Conservation (phyloP, 2,797 vertebrate species). For the Phataginus tetradactyla region DNA sequence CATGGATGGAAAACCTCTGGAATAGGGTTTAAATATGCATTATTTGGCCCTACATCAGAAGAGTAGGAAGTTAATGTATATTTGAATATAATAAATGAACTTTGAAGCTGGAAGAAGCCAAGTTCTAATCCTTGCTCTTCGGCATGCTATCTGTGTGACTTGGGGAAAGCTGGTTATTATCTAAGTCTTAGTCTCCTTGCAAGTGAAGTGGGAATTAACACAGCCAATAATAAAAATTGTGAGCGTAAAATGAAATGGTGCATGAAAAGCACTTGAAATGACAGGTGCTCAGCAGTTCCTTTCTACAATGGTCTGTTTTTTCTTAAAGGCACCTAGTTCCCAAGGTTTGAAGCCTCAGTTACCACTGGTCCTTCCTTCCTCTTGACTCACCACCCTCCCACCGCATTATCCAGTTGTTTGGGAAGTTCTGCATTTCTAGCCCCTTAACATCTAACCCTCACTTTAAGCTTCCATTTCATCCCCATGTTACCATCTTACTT, state of each 20-base stretch:
- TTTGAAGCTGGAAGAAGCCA: background rate
- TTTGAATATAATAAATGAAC: too few relatives aligned
- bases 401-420: background rate
- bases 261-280: background rate
- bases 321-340: conserved; percentile 23
- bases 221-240: conserved; percentile 47
- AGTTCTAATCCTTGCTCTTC: conserved; percentile 30
- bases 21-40: background rate
- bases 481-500: background rate
- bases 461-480: background rate
- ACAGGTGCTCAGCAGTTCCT: conserved; percentile 15
- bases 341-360: conserved; percentile 26
- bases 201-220: conserved; percentile 49
- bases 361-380: background rate
- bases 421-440: background rate
- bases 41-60: too few relatives aligned
- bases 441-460: background rate
- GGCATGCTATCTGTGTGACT: background rate
- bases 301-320: background rate
- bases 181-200: conserved; percentile 48
- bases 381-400: background rate
- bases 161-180: conserved; percentile 40
- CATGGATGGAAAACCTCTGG: background rate
- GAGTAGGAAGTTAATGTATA: too few relatives aligned
- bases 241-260: conserved; percentile 5